Base-by-base conservation (phyloP, 2,797 vertebrate genomes). In the Peromyscus aztecus region DNA sequence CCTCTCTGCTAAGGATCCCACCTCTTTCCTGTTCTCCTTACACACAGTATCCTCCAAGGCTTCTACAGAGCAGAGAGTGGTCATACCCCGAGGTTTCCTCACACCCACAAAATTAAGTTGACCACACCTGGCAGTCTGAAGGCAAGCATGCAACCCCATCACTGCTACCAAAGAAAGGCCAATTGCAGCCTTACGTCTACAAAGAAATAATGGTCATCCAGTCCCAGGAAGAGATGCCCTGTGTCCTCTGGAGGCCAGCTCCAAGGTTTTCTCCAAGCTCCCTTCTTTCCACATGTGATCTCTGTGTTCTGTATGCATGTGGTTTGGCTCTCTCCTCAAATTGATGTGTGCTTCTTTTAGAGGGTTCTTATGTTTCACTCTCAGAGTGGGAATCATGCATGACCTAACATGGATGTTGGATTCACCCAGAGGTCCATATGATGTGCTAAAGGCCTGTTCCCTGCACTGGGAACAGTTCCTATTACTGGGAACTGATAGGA, bases 81-180 rank as follows among this genome's bases (percentile, higher is more conserved):
- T 2, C 21, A 27, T 6, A 13, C 2, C 1, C 19, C 0, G 0
- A 77, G 61, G 61, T 27, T 37, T 31, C 17, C 29, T 27, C 13
- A 19, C 4, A 27, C 7, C 4, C 34, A 21, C 34, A 12, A 13
- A 43, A 23, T 29, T 52, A 61, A 84, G 55, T 6, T 55, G 13
- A 12, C 13, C 34, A 6, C 6, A 29, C 37, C 37, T n/a, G 46
- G 19, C 1, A 7, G 10, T 21, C 11, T 12, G 10, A 21, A 67
- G 40, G 23, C 3, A 12, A 27, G 19, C 6, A 65, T 1, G 1
- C 24, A 17, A 1, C 46, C 24, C 17, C 37, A 29, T 19, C 1
- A 27, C 37, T 17, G n/a, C 27, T 17, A 21, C 57, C 55, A 37
- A 59, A 73, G 52, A 65, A n/a, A 27, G 37, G 27, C 34, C 67